phyloP scores from a whole-genome alignment of 2,888 invertebrate genomes.

The Neoascia interrupta region DNA sequence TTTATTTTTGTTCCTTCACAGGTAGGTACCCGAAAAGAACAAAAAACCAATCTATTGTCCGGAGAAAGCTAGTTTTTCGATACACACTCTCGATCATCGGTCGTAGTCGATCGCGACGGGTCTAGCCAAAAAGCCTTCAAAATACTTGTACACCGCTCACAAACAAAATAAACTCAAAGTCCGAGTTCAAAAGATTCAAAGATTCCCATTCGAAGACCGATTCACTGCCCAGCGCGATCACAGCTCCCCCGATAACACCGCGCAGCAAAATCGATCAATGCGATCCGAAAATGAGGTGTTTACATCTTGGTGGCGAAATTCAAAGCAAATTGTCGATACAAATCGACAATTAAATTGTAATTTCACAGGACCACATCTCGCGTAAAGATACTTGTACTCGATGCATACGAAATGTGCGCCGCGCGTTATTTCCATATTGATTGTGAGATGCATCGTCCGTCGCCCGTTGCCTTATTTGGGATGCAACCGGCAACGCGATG shows the following conservation, averaged over 20 bases:
- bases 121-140: constrained; percentile 22
- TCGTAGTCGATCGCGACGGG: constrained; percentile 73
- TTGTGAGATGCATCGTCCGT: constrained; percentile 65
- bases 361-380: constrained; percentile 49
- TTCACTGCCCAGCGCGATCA: background rate
- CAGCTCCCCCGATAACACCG: background rate
- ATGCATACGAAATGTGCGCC: constrained; percentile 64
- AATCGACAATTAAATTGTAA: constrained; percentile 70
- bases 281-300: constrained; percentile 67
- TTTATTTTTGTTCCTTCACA: no score
- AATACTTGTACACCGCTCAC: constrained; percentile 18
- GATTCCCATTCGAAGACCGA: background rate
- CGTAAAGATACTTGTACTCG: constrained; percentile 51
- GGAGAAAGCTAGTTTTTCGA: constrained; percentile 41
- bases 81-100: constrained; percentile 59
- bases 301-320: constrained; percentile 68
- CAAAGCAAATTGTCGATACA: constrained; percentile 69
- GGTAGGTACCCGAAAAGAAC: no score
- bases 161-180: background rate
- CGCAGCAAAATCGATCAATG: constrained; percentile 53
- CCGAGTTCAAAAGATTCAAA: constrained; percentile 33
- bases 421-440: constrained; percentile 65
- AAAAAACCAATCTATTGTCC: constrained; percentile 20
- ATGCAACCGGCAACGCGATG: background rate
- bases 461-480: constrained; percentile 36